phyloP scores from a whole-genome alignment of 2,888 invertebrate species.

The Luperina testacea region DNA sequence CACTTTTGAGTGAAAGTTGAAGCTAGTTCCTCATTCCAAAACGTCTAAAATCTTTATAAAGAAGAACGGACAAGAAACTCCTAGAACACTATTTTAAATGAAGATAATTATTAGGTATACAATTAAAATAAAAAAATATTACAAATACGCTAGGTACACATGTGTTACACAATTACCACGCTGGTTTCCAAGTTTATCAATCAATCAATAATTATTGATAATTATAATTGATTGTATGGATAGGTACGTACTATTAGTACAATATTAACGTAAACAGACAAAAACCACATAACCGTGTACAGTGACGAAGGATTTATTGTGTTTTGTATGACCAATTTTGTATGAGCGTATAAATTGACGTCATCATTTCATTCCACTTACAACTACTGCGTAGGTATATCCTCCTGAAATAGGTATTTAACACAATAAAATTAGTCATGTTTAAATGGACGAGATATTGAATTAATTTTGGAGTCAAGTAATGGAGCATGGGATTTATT shows the following conservation, averaged over 20 bases:
- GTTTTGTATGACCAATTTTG: constrained; percentile 14
- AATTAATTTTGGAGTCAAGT: neutral
- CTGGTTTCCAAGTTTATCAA: neutral
- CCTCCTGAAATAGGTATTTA: neutral
- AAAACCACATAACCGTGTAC: constrained; percentile 18
- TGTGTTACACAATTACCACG: neutral
- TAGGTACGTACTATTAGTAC: no score
- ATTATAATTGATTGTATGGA: neutral
- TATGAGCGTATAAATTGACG: constrained; percentile 32
- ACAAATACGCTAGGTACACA: neutral
- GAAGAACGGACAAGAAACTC: neutral
- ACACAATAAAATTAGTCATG: neutral
- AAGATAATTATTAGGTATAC: neutral
- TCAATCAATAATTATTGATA: constrained; percentile 11
- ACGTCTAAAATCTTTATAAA: neutral
- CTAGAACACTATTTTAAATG: neutral
- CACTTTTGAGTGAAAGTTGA: neutral
- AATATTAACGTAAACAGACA: neutral
- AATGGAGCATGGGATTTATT: neutral
- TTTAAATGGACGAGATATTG: constrained; percentile 2
- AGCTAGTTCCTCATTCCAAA: neutral
- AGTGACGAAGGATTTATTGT: constrained; percentile 35
- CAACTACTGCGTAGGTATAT: constrained; percentile 17
- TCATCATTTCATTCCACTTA: constrained; percentile 41
- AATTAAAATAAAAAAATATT: no score